phyloP scores from a whole-genome alignment of 2,113 vertebrate species.

The Trichomycterus rosablanca region DNA sequence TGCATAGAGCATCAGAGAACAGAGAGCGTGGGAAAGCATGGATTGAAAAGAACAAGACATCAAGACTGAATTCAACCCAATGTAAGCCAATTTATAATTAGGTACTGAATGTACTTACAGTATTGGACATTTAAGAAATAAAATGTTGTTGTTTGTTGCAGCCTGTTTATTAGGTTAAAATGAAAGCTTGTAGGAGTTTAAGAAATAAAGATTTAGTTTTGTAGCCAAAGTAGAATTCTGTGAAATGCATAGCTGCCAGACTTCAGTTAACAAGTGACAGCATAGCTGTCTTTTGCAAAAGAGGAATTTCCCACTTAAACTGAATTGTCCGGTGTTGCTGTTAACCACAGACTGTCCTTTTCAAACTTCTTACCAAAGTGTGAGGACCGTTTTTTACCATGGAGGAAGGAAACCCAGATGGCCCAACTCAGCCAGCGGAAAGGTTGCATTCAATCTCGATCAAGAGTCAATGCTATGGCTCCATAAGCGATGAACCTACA shows the following conservation, averaged over 20 bases:
- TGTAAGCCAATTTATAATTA: slow-evolving; percentile 11
- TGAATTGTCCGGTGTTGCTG: neutral
- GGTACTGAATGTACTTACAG: too few species aligned
- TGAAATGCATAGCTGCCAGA: too few species aligned
- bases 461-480: slow-evolving; percentile 48
- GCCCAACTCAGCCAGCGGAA: slow-evolving; percentile 6
- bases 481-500: slow-evolving; percentile 43
- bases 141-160: too few species aligned
- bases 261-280: too few species aligned
- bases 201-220: too few species aligned
- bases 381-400: slow-evolving; percentile 37
- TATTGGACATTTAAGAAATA: too few species aligned
- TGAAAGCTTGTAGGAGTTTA: too few species aligned
- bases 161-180: too few species aligned
- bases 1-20: neutral
- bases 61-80: neutral
- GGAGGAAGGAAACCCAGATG: slow-evolving; percentile 42
- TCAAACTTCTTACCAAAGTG: slow-evolving; percentile 21
- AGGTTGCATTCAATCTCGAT: slow-evolving; percentile 30
- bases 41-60: slow-evolving; percentile 5
- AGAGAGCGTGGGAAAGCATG: slow-evolving; percentile 3
- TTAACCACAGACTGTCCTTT: neutral
- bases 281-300: too few species aligned
- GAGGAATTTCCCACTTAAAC: too few species aligned
- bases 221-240: too few species aligned